A percentile compares a stretch with the other conserved stretches of the same genome.
Evolutionary conservation across 1,140 invertebrate species (phyloP).

Genomic region (Eciton burchellii): DNA sequence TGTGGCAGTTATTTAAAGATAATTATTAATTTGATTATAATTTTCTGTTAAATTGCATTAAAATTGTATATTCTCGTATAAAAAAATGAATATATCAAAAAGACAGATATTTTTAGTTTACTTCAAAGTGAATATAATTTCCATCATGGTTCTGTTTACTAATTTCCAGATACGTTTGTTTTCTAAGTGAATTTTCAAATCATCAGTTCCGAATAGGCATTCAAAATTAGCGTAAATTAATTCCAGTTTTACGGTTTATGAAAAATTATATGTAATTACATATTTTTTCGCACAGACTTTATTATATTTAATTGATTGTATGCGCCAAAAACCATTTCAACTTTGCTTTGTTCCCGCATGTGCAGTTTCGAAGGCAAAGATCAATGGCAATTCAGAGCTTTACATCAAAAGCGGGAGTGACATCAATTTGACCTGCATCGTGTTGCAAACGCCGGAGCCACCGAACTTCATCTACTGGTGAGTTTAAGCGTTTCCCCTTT

Average conservation of each 20-base stretch:
- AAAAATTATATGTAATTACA: constrained; percentile 36
- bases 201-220: neutral
- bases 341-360: constrained; percentile 80
- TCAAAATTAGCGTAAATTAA: constrained; percentile 44
- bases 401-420: constrained; percentile 95
- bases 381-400: constrained; percentile 93
- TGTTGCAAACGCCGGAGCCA: constrained; percentile 94
- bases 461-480: constrained; percentile 95
- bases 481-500: constrained; percentile 69
- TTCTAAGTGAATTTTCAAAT: constrained; percentile 45
- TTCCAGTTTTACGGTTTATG: constrained; percentile 52
- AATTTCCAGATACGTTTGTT: constrained; percentile 15
- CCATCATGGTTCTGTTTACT: neutral
- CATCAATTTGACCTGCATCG: constrained; percentile 95
- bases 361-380: constrained; percentile 95
- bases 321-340: constrained; percentile 50
- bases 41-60: neutral
- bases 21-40: neutral
- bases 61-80: neutral
- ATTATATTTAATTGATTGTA: neutral
- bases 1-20: constrained; percentile 9
- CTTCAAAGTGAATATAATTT: constrained; percentile 31
- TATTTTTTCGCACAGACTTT: constrained; percentile 44
- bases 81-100: neutral
- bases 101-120: neutral